A percentile compares a stretch with the other conserved stretches of the same genome.
phyloP scores from a whole-genome alignment of 2,797 vertebrate genomes.

The Cyclopterus lumpus region DNA sequence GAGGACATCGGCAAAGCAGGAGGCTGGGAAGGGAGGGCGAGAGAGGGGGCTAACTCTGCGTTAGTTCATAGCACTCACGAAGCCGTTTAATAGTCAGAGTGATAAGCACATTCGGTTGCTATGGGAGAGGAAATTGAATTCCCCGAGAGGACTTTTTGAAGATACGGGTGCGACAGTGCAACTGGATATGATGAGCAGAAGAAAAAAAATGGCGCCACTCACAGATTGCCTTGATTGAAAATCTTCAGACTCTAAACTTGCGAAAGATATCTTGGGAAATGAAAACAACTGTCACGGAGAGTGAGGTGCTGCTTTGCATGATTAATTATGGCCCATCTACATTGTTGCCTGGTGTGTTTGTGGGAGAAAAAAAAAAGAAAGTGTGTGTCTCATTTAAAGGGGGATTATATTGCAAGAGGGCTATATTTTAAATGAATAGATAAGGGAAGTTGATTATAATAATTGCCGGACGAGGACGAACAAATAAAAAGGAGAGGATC shows the following conservation, averaged over 20 bases:
- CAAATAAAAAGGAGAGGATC: not conserved
- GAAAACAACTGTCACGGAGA: slow-evolving; percentile 10
- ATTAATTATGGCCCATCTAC: slow-evolving; percentile 5
- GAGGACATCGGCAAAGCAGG: not conserved
- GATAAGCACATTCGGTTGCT: slow-evolving; percentile 51
- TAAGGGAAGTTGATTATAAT: not conserved
- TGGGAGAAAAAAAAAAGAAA: not conserved
- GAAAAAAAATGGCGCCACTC: slow-evolving; percentile 24
- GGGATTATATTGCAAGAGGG: not conserved
- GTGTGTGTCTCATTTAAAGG: not conserved
- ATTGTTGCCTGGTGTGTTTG: not conserved
- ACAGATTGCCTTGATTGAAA: slow-evolving; percentile 39
- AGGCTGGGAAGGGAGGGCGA: slow-evolving; percentile 3
- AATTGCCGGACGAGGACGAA: not conserved
- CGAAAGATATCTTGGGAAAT: slow-evolving; percentile 22
- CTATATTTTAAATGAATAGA: slow-evolving; percentile 11
- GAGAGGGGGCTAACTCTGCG: slow-evolving; percentile 29
- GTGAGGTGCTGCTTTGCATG: slow-evolving; percentile 9
- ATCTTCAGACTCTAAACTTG: slow-evolving; percentile 25
- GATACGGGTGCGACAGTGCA: slow-evolving; percentile 36
- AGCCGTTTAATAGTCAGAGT: slow-evolving; percentile 37
- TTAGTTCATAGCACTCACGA: slow-evolving; percentile 20
- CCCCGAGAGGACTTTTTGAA: slow-evolving; percentile 48
- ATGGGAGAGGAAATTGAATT: slow-evolving; percentile 50
- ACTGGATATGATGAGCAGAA: slow-evolving; percentile 30